Percentiles rank a stretch among this genome's conserved stretches.
These are phyloP conservation scores for Pterobdella sp. DNA, from an alignment of 2,888 invertebrate genomes.

Conservation along the genomic window DNA sequence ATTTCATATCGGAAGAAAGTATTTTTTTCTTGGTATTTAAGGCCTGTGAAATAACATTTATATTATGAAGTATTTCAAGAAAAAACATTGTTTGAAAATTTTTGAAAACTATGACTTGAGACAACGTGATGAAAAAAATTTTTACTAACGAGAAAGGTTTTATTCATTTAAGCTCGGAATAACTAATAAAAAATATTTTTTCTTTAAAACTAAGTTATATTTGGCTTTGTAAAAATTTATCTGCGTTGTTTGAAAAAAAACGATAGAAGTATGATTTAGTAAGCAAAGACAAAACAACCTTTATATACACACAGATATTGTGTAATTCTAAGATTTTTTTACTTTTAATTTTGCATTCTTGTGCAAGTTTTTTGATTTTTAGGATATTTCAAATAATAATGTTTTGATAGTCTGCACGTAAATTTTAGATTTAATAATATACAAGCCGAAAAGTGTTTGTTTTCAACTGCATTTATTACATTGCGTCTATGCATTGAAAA, in stretches of 20 bases:
- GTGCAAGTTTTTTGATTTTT: too few species aligned
- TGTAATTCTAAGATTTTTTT: too few species aligned
- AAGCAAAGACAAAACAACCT: background rate
- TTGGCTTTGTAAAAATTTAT: background rate
- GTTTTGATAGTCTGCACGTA: too few species aligned
- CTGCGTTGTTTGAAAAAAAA: too few species aligned
- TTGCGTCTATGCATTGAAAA: too few species aligned
- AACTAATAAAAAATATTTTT: background rate
- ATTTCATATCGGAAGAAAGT: constrained; percentile 22
- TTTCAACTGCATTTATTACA: too few species aligned
- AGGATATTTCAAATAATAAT: too few species aligned
- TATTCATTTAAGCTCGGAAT: background rate
- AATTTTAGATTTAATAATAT: too few species aligned
- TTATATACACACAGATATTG: background rate
- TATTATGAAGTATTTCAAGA: background rate
- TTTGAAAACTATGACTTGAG: background rate
- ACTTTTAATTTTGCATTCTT: too few species aligned
- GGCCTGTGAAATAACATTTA: background rate
- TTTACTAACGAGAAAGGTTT: background rate
- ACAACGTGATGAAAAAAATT: background rate
- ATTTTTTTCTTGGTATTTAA: background rate
- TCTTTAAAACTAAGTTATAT: background rate
- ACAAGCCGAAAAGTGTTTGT: too few species aligned
- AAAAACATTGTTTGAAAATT: background rate
- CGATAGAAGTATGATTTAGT: background rate